Conservation (phyloP, 2,113 vertebrate genomes). For the Pandion haliaetus region DNA sequence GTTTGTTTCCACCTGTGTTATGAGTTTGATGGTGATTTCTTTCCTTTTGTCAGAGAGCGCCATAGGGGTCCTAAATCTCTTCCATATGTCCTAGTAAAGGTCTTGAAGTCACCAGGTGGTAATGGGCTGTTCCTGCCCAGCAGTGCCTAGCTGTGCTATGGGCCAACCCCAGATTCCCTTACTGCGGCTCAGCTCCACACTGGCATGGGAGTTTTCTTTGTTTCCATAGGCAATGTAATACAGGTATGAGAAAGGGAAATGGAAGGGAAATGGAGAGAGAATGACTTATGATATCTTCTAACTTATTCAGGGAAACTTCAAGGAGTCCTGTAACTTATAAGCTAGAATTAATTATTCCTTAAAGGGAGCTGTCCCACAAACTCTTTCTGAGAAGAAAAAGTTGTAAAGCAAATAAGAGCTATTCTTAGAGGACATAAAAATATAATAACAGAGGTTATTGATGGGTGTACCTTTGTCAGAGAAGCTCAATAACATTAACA, state of each 20-base stretch:
- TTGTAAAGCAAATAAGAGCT: neutral
- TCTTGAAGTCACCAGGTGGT: neutral
- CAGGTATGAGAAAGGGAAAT: neutral
- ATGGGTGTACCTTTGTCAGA: neutral
- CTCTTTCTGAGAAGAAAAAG: neutral
- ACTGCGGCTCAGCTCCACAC: neutral
- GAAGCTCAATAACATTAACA: neutral
- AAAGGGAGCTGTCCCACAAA: neutral
- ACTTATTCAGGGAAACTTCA: neutral
- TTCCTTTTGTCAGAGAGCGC: neutral
- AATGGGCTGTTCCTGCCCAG: neutral
- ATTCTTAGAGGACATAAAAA: slow-evolving; percentile 3
- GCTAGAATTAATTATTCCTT: neutral
- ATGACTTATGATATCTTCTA: neutral
- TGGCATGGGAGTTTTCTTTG: neutral
- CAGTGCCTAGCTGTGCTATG: neutral
- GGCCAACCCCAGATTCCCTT: neutral
- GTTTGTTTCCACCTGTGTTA: neutral
- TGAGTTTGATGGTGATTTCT: neutral
- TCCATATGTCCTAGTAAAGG: neutral
- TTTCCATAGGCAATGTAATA: neutral
- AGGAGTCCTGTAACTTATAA: neutral
- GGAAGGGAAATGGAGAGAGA: neutral
- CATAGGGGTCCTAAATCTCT: neutral
- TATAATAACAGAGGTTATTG: neutral